phyloP scores from a whole-genome alignment of 2,113 vertebrate genomes.

The Micronycteris hirsuta region DNA sequence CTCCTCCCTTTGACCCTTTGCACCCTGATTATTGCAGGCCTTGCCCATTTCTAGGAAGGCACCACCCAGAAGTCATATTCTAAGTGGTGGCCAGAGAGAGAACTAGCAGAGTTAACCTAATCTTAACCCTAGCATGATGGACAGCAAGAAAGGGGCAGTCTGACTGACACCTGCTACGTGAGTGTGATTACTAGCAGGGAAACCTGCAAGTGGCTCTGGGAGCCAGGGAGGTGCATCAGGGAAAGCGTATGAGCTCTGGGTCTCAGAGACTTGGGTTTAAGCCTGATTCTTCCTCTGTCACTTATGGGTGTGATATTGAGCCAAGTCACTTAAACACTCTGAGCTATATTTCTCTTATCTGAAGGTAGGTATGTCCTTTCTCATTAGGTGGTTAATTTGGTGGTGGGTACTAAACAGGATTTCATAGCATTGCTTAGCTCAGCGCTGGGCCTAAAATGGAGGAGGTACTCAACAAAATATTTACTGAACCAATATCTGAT shows the following conservation, averaged over 20 bases:
- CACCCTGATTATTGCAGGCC: not conserved
- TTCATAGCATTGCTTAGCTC: not conserved
- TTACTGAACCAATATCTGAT: not conserved
- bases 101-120: not conserved
- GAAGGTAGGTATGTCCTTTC: not conserved
- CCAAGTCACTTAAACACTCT: not conserved
- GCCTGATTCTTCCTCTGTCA: not conserved
- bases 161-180: not conserved
- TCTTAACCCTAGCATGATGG: not conserved
- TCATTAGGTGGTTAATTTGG: not conserved
- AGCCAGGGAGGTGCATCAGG: not conserved
- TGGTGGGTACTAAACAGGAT: not conserved
- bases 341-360: not conserved
- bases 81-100: not conserved
- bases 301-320: not conserved
- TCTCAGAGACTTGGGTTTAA: not conserved
- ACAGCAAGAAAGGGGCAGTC: not conserved
- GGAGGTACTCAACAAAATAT: not conserved
- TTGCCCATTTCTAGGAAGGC: not conserved
- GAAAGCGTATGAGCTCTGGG: not conserved
- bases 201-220: not conserved
- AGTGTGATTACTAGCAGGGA: not conserved
- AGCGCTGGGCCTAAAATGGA: not conserved
- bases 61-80: not conserved
- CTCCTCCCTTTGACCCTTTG: not conserved